Evolutionary conservation across 2,113 vertebrate species (phyloP), one percentile per base, ranked within the genome.

Genomic region (Paratilapia polleni): DNA sequence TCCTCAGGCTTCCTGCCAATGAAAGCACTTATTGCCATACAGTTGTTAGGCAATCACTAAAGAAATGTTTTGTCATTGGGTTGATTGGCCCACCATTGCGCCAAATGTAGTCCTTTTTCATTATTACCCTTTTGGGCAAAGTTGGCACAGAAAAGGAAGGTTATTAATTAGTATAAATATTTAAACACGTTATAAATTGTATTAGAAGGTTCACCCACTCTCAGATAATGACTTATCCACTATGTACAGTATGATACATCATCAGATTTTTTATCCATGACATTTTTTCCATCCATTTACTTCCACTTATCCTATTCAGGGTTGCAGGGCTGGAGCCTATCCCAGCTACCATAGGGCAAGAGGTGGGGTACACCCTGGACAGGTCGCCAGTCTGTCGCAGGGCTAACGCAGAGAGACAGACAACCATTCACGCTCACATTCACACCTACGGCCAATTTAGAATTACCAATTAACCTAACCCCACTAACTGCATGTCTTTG

Each of bases 21-120:
- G 86, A 91, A 78, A 62, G 14, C 62, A 83, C 81, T 59, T 78
- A 61, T 75, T 86, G 78, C 60, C 56, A 60, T 61, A 82, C 78
- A 66, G 70, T 81, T 62, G 85, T 93, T 83, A 74, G 77, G 84
- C 89, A 87, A 92, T 81, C 12, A 13, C n/a, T 56, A 59, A 73
- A 34, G 26, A 24, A 52, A 19, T 31, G 11, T 28, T 73, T 52
- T 5, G 52, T n/a, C 19, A n/a, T 9, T 56, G 52, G 43, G 43
- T 19, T 73, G 52, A 73, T 43, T 73, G 0, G 11, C 4, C 24
- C 31, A n/a, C 43, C 31, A 11, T 73, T 73, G 13, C 1, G 6
- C 66, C 66, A 52, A 73, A 13, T 2, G 41, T 43, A 20, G 43
- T 52, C 49, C 24, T 70, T 52, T 28, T 70, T 73, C 3, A 52